These are phyloP conservation scores for Hydrocynus forskahlii DNA, from an alignment of 2,797 vertebrate genomes.

Conservation along the genomic window DNA sequence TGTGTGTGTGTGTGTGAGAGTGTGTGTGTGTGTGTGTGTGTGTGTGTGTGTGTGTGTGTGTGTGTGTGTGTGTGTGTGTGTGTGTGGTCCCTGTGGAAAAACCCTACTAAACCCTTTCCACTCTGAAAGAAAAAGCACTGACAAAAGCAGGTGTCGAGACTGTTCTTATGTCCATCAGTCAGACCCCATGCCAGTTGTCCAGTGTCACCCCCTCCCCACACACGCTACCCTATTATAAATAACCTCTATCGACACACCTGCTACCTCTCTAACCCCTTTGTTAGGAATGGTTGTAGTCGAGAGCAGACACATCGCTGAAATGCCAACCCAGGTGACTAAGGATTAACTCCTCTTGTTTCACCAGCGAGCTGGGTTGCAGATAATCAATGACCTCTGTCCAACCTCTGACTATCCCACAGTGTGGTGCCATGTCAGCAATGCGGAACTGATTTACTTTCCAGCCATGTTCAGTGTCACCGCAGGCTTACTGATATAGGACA, in stretches of 20 bases:
- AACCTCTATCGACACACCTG: constrained; percentile 46
- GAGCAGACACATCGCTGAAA: constrained; percentile 56
- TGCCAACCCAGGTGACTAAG: constrained; percentile 61
- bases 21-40: constrained; percentile 27
- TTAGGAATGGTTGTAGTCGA: constrained; percentile 52
- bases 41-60: constrained; percentile 46
- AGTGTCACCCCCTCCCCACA: constrained; percentile 34
- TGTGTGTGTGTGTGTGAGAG: too few species aligned
- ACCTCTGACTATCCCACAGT: constrained; percentile 56
- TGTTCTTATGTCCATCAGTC: constrained; percentile 56
- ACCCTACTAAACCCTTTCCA: constrained; percentile 56
- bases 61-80: constrained; percentile 12
- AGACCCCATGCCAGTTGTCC: constrained; percentile 58
- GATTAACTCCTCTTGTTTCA: constrained; percentile 65
- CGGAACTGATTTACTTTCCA: constrained; percentile 57
- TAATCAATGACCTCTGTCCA: constrained; percentile 59
- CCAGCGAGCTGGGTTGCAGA: constrained; percentile 57
- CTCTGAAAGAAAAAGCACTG: constrained; percentile 50
- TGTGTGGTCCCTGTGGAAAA: constrained; percentile 57
- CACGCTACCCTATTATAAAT: constrained; percentile 58
- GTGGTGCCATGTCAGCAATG: constrained; percentile 51
- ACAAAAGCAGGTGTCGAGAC: constrained; percentile 62
- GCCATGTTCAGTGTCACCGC: constrained; percentile 52
- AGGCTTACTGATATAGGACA: constrained; percentile 58
- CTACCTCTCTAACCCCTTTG: constrained; percentile 54